phyloP scores from a whole-genome alignment of 2,797 vertebrate genomes.

The Borostomias antarcticus region DNA sequence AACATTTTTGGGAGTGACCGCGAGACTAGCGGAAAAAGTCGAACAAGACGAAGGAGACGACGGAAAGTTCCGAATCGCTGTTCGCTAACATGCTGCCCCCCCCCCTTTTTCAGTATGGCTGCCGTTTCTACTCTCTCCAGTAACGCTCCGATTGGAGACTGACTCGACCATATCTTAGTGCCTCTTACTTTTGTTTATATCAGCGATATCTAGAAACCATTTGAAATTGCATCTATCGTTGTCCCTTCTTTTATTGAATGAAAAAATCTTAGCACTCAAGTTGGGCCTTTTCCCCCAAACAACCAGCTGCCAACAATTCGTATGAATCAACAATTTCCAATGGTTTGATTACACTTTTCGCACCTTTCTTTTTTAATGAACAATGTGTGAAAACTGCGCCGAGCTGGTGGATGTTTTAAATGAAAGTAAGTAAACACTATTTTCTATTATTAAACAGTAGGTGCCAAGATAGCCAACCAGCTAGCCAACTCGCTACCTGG shows the following conservation, averaged over 20 bases:
- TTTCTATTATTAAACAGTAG: slow-evolving; percentile 11
- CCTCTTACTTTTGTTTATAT: slow-evolving; percentile 55
- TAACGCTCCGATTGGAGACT: slow-evolving; percentile 74
- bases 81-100: slow-evolving; percentile 53
- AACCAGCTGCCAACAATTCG: slow-evolving; percentile 60
- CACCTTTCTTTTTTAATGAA: slow-evolving; percentile 81
- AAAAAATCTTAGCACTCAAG: slow-evolving; percentile 65
- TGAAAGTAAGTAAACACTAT: slow-evolving; percentile 87
- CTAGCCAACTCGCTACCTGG: not conserved
- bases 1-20: slow-evolving; percentile 45
- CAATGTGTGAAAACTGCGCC: slow-evolving; percentile 99
- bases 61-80: slow-evolving; percentile 71
- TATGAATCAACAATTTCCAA: slow-evolving; percentile 73
- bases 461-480: not conserved
- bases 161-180: slow-evolving; percentile 68
- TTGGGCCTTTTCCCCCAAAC: slow-evolving; percentile 72
- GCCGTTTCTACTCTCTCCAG: slow-evolving; percentile 75
- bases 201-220: slow-evolving; percentile 62
- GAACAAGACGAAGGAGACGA: slow-evolving; percentile 52
- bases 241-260: slow-evolving; percentile 41
- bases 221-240: slow-evolving; percentile 33
- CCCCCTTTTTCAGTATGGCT: slow-evolving; percentile 79
- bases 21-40: slow-evolving; percentile 59
- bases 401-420: slow-evolving; percentile 99
- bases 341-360: slow-evolving; percentile 83